Percentiles rank a stretch among this genome's conserved stretches.
phyloP scores from a whole-genome alignment of 2,113 vertebrate genomes.

The Heloderma charlesbogerti region DNA sequence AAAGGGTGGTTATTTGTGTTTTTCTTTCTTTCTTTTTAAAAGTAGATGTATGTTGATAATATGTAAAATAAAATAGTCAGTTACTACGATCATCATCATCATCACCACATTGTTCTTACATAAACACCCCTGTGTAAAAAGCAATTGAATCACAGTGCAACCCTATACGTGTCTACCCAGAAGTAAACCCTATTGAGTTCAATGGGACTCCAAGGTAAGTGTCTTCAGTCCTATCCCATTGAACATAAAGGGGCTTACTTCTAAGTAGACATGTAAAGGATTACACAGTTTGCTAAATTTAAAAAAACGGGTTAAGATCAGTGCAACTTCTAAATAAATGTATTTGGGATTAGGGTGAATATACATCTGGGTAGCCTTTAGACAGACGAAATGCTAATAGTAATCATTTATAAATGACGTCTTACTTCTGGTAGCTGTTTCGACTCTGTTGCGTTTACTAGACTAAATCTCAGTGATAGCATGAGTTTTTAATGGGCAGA shows the following conservation, averaged over 20 bases:
- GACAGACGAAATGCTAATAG: neutral
- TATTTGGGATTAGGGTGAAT: neutral
- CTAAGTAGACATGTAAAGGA: neutral
- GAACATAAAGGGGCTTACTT: neutral
- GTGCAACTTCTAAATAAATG: neutral
- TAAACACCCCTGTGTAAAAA: neutral
- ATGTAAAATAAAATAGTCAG: neutral
- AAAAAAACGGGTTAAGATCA: neutral
- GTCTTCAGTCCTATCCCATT: neutral
- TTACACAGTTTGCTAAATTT: slow-evolving; percentile 13
- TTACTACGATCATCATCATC: neutral
- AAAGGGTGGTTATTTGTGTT: neutral
- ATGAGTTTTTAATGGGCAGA: neutral
- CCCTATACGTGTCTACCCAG: neutral
- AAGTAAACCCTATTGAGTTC: neutral
- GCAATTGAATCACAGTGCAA: neutral
- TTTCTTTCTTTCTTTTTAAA: neutral
- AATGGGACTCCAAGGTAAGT: neutral
- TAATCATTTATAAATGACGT: neutral
- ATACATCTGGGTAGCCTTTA: neutral
- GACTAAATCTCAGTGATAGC: neutral
- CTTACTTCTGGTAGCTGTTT: neutral
- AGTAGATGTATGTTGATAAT: slow-evolving; percentile 41
- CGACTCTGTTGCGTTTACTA: neutral
- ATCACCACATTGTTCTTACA: neutral